A percentile compares a stretch with the other conserved stretches of the same genome.
These are phyloP conservation scores for Malthinus seriepunctatus DNA, from an alignment of 2,888 invertebrate genomes.

Conservation along the genomic window DNA sequence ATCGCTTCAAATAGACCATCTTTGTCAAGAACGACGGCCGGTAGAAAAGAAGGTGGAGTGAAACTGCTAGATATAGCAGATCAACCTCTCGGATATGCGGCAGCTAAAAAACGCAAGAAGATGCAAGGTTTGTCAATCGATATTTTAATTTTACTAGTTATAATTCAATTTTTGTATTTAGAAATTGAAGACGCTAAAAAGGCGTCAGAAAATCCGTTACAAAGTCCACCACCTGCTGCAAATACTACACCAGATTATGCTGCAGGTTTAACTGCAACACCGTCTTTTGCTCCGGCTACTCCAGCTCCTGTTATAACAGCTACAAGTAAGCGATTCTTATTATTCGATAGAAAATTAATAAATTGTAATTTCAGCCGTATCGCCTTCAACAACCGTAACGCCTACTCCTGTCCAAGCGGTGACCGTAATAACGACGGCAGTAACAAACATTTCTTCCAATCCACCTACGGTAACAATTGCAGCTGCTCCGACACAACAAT, in stretches of 20 bases:
- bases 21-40: slow-evolving; percentile 65
- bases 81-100: slow-evolving; percentile 82
- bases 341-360: not conserved
- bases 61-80: slow-evolving; percentile 93
- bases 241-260: slow-evolving; percentile 79
- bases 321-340: slow-evolving; percentile 37
- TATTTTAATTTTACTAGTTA: not conserved
- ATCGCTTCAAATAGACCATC: slow-evolving; percentile 60
- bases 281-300: slow-evolving; percentile 53
- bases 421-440: slow-evolving; percentile 11
- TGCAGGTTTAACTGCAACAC: slow-evolving; percentile 70
- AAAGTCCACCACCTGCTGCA: slow-evolving; percentile 47
- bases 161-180: slow-evolving; percentile 30
- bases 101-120: slow-evolving; percentile 85
- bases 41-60: slow-evolving; percentile 87
- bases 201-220: slow-evolving; percentile 55
- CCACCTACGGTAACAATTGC: slow-evolving; percentile 35
- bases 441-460: slow-evolving; percentile 32
- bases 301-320: slow-evolving; percentile 47
- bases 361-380: slow-evolving; percentile 34
- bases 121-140: slow-evolving; percentile 65
- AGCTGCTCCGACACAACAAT: slow-evolving; percentile 36
- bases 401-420: slow-evolving; percentile 16
- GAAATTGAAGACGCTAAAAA: slow-evolving; percentile 71
- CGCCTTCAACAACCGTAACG: slow-evolving; percentile 35